Evolutionary conservation across 2,888 invertebrate genomes (phyloP).

Genomic region (Enchytraeus crypticus): DNA sequence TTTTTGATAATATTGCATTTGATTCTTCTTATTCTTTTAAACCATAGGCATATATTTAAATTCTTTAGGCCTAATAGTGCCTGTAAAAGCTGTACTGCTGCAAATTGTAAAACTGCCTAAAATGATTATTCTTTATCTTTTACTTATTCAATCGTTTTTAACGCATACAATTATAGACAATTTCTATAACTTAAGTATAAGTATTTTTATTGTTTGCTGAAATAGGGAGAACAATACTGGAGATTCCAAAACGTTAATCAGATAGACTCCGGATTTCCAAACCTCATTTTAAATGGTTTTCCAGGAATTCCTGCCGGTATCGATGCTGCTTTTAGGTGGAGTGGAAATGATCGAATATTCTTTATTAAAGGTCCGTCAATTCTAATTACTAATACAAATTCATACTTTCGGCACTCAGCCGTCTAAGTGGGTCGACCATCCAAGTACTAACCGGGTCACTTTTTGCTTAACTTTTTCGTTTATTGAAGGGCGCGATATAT

Average conservation of each 20-base stretch:
- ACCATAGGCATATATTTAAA: too few species aligned
- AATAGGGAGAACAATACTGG: conserved; percentile 15
- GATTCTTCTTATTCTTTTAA: too few species aligned
- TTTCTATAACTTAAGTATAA: not conserved
- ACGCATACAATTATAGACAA: not conserved
- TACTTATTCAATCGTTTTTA: not conserved
- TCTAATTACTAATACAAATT: too few species aligned
- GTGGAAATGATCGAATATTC: conserved; percentile 92
- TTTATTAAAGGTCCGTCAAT: conserved; percentile 94
- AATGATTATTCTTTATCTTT: not conserved
- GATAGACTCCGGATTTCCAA: conserved; percentile 58
- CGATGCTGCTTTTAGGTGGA: conserved; percentile 93
- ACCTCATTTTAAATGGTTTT: conserved; percentile 83
- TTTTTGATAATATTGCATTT: too few species aligned
- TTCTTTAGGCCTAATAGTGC: too few species aligned
- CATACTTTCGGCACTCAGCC: too few species aligned
- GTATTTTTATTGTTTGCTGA: not conserved
- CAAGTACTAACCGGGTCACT: too few species aligned
- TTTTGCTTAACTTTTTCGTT: too few species aligned
- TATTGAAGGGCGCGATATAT: too few species aligned
- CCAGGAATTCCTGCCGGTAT: conserved; percentile 83
- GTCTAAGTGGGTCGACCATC: too few species aligned
- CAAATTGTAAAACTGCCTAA: too few species aligned
- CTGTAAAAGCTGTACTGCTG: too few species aligned
- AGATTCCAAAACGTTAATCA: conserved; percentile 6